Conservation (phyloP, 1,140 invertebrate genomes). For the Cryptotermes secundus region DNA sequence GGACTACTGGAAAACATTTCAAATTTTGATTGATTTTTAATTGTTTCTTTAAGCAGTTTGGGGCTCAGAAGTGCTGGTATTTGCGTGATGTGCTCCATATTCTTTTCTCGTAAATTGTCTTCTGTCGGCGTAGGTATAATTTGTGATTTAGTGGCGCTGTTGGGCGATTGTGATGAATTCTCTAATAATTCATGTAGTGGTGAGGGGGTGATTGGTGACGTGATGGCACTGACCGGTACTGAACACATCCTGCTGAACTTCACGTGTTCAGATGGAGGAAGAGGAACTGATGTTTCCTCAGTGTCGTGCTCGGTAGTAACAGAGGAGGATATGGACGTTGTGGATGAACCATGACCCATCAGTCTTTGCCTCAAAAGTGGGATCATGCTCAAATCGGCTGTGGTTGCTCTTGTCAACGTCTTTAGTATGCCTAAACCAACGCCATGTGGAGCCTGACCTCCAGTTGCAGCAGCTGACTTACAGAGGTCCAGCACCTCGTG, state of each 20-base stretch:
- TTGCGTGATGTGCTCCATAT: background rate
- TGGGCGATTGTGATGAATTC: background rate
- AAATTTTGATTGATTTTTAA: constrained; percentile 14
- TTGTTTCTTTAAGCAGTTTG: constrained; percentile 23
- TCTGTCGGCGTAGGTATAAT: too few species aligned
- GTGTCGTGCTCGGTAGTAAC: background rate
- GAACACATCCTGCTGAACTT: background rate
- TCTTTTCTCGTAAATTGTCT: background rate
- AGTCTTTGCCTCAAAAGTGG: constrained; percentile 25
- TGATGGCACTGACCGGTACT: background rate
- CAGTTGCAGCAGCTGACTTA: constrained; percentile 42
- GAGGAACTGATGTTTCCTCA: background rate
- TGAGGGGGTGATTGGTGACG: background rate
- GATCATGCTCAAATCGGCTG: constrained; percentile 28
- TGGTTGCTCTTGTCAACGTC: constrained; percentile 33
- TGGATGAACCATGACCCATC: constrained; percentile 28
- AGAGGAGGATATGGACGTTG: background rate
- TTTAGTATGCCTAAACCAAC: constrained; percentile 31
- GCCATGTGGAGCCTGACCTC: background rate
- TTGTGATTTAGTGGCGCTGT: background rate
- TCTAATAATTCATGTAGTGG: background rate
- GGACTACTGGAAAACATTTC: background rate
- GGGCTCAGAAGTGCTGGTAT: constrained; percentile 25
- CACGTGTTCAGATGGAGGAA: background rate
- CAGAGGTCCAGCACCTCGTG: constrained; percentile 57